phyloP scores from a whole-genome alignment of 1,140 invertebrate genomes.

The Trichonephila clavata region DNA sequence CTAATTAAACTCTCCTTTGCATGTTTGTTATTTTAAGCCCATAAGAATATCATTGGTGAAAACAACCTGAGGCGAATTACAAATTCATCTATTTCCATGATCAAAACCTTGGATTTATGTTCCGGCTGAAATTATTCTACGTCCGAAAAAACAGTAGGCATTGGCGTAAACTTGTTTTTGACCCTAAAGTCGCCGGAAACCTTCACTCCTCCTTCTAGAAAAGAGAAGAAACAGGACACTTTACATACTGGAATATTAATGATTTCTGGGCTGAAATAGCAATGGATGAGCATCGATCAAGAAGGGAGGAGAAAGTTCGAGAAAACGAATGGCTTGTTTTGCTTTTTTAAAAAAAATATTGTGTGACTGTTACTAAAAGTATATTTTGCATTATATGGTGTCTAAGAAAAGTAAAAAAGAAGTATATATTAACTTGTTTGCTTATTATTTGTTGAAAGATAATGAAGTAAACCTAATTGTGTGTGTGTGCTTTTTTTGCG shows the following conservation, averaged over 20 bases:
- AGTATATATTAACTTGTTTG: too few species aligned
- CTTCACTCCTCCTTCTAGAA: not conserved
- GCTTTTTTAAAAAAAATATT: not conserved
- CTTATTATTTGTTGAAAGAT: too few species aligned
- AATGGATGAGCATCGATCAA: too few species aligned
- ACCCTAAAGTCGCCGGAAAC: not conserved
- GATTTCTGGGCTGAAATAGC: not conserved
- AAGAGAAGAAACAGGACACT: not conserved
- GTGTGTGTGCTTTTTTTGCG: too few species aligned
- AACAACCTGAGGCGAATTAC: not conserved
- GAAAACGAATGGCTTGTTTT: not conserved
- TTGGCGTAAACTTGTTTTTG: constrained; percentile 9
- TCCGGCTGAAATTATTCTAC: not conserved
- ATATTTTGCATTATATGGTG: too few species aligned
- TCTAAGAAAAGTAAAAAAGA: too few species aligned
- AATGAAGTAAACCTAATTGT: too few species aligned
- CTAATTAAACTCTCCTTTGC: not conserved
- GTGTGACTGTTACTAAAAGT: too few species aligned
- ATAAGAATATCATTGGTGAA: not conserved
- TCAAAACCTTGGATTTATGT: constrained; percentile 9
- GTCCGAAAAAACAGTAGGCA: not conserved
- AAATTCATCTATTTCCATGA: not conserved
- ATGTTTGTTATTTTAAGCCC: not conserved
- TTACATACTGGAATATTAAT: not conserved
- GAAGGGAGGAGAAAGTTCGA: not conserved